These are phyloP conservation scores for Pitta sordida DNA, from an alignment of 2,113 vertebrate genomes.

Conservation along the genomic window DNA sequence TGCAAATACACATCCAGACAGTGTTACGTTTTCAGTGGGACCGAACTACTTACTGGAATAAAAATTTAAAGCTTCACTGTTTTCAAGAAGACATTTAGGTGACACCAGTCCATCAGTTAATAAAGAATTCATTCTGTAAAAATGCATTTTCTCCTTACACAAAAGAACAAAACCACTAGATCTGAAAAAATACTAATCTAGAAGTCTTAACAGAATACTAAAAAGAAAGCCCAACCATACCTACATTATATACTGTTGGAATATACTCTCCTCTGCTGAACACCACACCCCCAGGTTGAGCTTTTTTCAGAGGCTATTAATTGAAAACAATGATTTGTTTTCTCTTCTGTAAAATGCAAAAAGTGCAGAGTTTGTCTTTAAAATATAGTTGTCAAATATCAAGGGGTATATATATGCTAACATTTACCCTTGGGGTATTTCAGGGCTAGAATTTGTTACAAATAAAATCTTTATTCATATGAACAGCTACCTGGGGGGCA, in stretches of 20 bases:
- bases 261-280: neutral
- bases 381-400: conserved; percentile 74
- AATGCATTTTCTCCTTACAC: neutral
- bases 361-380: conserved; percentile 71
- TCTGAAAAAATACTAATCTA: neutral
- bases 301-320: conserved; percentile 19
- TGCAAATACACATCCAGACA: neutral
- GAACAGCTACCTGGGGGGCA: conserved; percentile 66
- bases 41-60: neutral
- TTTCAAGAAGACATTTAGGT: neutral
- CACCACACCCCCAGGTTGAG: neutral
- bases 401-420: conserved; percentile 67
- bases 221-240: neutral
- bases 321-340: conserved; percentile 63
- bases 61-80: neutral
- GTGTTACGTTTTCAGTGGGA: neutral
- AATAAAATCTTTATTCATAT: conserved; percentile 72
- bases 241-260: neutral
- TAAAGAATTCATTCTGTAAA: neutral
- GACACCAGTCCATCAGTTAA: neutral
- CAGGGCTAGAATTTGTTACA: conserved; percentile 58
- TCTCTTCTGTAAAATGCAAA: conserved; percentile 49
- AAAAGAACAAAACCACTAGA: neutral
- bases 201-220: neutral
- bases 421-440: conserved; percentile 65